Conservation (phyloP, 2,797 vertebrate species). For the Parauchenoglanis punctatus region DNA sequence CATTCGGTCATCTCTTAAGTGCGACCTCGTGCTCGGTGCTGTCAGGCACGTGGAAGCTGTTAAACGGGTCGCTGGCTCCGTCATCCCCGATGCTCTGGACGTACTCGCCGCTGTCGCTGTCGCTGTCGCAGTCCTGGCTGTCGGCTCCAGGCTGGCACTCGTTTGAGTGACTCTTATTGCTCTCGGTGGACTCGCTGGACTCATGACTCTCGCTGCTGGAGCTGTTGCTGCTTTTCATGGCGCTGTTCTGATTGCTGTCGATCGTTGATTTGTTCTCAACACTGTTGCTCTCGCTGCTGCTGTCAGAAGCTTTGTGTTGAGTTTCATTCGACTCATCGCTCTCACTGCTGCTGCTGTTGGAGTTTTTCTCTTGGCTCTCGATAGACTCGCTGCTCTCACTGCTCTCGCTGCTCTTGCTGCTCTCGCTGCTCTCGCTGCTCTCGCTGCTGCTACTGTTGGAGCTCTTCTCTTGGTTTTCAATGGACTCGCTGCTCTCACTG, state of each 20-base stretch:
- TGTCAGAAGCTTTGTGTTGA: not conserved
- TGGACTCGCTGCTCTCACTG: not conserved
- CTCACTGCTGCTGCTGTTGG: slow-evolving; percentile 45
- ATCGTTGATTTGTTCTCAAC: not conserved
- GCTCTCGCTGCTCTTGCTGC: slow-evolving; percentile 52
- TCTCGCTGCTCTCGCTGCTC: slow-evolving; percentile 59
- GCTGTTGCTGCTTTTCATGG: slow-evolving; percentile 16
- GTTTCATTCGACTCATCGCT: not conserved
- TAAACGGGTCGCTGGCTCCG: slow-evolving; percentile 45
- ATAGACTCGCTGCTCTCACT: slow-evolving; percentile 20
- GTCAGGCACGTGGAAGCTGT: slow-evolving; percentile 44
- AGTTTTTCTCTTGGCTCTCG: slow-evolving; percentile 3
- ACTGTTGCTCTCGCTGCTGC: slow-evolving; percentile 37
- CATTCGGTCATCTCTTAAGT: slow-evolving; percentile 37
- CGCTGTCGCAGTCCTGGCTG: slow-evolving; percentile 72
- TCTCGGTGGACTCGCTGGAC: slow-evolving; percentile 18
- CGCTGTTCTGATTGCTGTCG: slow-evolving; percentile 40
- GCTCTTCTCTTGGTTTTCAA: not conserved
- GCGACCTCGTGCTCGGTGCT: slow-evolving; percentile 17
- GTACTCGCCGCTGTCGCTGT: slow-evolving; percentile 69
- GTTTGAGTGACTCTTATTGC: slow-evolving; percentile 44
- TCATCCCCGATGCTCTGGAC: slow-evolving; percentile 74
- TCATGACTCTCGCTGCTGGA: slow-evolving; percentile 36
- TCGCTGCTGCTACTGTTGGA: slow-evolving; percentile 53
- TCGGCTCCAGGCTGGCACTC: slow-evolving; percentile 58